Conservation (phyloP, 2,113 vertebrate genomes). For the Periophthalmus modestus region DNA sequence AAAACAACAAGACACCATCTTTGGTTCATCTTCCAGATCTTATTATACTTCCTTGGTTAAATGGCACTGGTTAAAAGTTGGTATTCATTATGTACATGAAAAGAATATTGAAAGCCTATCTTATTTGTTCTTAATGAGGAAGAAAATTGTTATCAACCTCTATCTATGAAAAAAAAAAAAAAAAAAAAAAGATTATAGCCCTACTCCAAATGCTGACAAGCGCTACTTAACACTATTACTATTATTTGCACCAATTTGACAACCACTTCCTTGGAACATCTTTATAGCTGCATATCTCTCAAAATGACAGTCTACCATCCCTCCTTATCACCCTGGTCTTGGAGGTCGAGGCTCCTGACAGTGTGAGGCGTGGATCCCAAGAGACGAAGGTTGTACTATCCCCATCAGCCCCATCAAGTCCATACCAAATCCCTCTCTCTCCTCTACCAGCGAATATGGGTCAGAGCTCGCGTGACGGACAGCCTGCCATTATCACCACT, state of each 20-base stretch:
- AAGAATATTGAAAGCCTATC: too few species aligned
- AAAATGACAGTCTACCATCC: constrained; percentile 8
- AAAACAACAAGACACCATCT: too few species aligned
- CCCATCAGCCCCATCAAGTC: constrained; percentile 18
- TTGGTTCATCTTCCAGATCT: too few species aligned
- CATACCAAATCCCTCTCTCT: constrained; percentile 29
- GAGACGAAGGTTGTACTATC: constrained; percentile 37
- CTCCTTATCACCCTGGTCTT: constrained; percentile 6
- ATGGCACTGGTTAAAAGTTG: too few species aligned
- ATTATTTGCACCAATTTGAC: not conserved
- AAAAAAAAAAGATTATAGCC: too few species aligned
- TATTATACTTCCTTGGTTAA: too few species aligned
- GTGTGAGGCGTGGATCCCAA: constrained; percentile 24
- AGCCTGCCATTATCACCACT: constrained; percentile 65
- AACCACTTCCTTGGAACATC: not conserved
- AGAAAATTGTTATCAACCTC: too few species aligned
- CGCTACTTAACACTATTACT: not conserved
- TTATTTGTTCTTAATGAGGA: too few species aligned
- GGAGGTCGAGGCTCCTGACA: constrained; percentile 5
- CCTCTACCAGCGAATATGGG: constrained; percentile 57
- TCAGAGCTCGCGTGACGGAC: constrained; percentile 72
- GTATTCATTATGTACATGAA: too few species aligned
- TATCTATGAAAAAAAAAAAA: too few species aligned
- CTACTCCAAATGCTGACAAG: too few species aligned
- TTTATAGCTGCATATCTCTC: not conserved